Percentiles rank a stretch among this genome's conserved stretches.
These are phyloP conservation scores for Rhombomys opimus DNA, from an alignment of 2,113 vertebrate genomes.

Conservation along the genomic window DNA sequence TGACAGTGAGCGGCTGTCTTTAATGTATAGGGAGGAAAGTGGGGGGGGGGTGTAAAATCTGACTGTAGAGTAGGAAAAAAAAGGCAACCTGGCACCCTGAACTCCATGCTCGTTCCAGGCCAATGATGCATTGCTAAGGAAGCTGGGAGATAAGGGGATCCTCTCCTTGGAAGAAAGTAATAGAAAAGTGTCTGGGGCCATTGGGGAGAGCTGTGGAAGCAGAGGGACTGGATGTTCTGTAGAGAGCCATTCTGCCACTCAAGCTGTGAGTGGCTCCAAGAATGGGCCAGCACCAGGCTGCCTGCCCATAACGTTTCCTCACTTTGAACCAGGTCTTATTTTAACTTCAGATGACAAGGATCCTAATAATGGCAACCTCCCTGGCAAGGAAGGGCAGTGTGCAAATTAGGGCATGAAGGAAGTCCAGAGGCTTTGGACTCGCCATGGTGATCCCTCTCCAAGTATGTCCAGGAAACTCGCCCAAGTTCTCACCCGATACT, in stretches of 20 bases:
- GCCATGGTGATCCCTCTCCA: constrained; percentile 58
- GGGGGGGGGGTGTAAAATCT: background rate
- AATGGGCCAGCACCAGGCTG: constrained; percentile 51
- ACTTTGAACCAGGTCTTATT: constrained; percentile 73
- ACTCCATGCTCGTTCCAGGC: background rate
- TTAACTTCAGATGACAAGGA: constrained; percentile 81
- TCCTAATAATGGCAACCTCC: constrained; percentile 80
- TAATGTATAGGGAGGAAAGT: background rate
- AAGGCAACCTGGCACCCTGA: background rate
- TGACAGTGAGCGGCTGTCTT: background rate
- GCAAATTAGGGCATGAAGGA: constrained; percentile 72
- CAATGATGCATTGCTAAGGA: background rate
- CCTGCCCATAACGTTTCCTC: constrained; percentile 63
- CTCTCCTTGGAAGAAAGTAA: background rate
- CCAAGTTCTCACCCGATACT: constrained; percentile 76
- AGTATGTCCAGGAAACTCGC: constrained; percentile 72
- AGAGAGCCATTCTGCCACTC: background rate
- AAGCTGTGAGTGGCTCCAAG: background rate
- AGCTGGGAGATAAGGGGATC: background rate
- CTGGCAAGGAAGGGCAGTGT: constrained; percentile 52
- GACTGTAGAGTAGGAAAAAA: background rate
- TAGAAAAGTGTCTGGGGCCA: background rate
- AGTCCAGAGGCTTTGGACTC: constrained; percentile 67
- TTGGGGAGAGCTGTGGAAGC: background rate
- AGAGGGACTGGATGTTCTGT: background rate